phyloP scores from a whole-genome alignment of 2,797 vertebrate species.

The Anomalospiza imberbis region DNA sequence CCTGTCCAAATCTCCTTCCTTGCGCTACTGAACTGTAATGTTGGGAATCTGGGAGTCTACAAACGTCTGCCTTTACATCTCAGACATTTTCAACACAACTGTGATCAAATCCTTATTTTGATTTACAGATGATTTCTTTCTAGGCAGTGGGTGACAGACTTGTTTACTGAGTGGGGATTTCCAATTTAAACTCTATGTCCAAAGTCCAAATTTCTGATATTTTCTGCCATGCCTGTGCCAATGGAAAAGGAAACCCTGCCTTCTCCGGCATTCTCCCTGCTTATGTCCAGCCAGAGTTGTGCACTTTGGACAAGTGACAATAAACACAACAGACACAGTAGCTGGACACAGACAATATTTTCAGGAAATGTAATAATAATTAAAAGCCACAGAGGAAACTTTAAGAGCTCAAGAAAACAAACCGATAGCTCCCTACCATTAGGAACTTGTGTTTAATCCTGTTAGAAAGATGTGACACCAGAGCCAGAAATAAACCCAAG shows the following conservation, averaged over 20 bases:
- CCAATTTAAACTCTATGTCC: not conserved
- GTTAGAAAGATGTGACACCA: not conserved
- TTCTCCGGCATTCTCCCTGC: not conserved
- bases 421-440: not conserved
- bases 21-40: not conserved
- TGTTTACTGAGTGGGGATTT: not conserved
- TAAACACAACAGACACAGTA: not conserved
- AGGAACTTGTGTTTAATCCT: not conserved
- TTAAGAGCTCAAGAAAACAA: not conserved
- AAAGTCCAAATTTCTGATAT: not conserved
- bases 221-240: not conserved
- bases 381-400: not conserved
- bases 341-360: not conserved
- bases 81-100: not conserved
- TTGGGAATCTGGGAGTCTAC: not conserved
- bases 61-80: not conserved
- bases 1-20: not conserved
- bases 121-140: not conserved
- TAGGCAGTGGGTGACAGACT: not conserved
- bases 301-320: not conserved
- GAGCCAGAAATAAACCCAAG: not conserved
- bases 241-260: not conserved
- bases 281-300: not conserved
- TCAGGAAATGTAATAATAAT: not conserved
- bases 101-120: not conserved